These are phyloP conservation scores for Setipinna tenuifilis DNA, from an alignment of 2,797 vertebrate genomes.

Conservation along the genomic window DNA sequence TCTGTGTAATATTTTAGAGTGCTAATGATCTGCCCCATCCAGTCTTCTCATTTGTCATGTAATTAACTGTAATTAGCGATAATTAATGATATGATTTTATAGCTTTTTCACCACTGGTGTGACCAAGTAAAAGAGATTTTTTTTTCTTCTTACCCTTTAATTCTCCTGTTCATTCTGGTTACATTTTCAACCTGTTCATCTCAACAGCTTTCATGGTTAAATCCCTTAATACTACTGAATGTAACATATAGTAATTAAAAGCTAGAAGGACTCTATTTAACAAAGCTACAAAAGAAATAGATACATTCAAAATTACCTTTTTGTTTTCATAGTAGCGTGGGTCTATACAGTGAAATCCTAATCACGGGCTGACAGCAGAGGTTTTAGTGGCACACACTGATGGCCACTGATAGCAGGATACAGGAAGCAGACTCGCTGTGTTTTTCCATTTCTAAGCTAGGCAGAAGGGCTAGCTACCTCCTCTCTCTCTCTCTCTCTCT, in stretches of 20 bases:
- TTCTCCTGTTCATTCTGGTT: neutral
- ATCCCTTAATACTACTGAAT: neutral
- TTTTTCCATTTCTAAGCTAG: neutral
- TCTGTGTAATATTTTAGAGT: slow-evolving; percentile 17
- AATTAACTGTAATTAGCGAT: slow-evolving; percentile 25
- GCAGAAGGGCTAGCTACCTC: neutral
- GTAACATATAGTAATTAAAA: neutral
- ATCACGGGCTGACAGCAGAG: neutral
- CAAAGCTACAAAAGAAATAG: no score
- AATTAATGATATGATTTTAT: slow-evolving; percentile 23
- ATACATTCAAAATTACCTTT: no score
- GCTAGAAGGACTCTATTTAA: neutral
- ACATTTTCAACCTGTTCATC: neutral
- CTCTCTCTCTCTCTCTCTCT: slow-evolving; percentile 20
- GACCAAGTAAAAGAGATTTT: neutral
- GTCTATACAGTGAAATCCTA: neutral
- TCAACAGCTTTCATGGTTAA: neutral
- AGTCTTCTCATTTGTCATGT: slow-evolving; percentile 1
- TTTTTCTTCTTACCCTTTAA: neutral
- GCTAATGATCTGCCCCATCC: slow-evolving; percentile 22
- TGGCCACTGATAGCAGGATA: neutral
- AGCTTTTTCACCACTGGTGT: neutral
- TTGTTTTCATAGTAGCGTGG: no score
- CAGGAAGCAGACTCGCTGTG: neutral
- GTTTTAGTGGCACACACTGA: neutral